Conservation (phyloP, 2,113 vertebrate genomes). For the Toxotes chatareus region DNA sequence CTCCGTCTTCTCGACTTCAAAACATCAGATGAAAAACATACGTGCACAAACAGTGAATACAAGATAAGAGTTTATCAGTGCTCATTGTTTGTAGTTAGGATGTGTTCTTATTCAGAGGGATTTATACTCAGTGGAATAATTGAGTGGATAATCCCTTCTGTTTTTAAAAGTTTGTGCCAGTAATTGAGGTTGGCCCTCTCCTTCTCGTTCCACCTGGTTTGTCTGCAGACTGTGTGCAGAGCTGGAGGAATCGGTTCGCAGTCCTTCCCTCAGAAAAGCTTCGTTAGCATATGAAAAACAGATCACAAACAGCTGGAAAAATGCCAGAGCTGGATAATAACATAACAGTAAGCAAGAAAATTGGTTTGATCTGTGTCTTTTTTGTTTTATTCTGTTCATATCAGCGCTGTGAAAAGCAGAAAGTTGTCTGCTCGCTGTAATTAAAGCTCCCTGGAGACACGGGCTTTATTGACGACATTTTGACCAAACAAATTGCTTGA, state of each 20-base stretch:
- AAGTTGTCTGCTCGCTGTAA: neutral
- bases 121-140: conserved; percentile 12
- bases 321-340: neutral
- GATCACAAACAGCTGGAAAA: neutral
- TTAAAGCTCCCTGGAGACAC: neutral
- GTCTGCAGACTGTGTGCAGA: neutral
- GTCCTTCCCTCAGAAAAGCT: neutral
- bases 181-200: neutral
- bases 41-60: neutral
- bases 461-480: neutral
- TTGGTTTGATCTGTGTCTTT: neutral
- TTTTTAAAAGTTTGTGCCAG: neutral
- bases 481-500: neutral
- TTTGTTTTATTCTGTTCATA: neutral
- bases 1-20: conserved; percentile 4
- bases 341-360: neutral
- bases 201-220: neutral
- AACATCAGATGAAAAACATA: conserved; percentile 34
- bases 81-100: neutral
- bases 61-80: neutral
- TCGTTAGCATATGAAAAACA: neutral
- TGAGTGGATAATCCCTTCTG: conserved; percentile 15
- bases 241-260: neutral
- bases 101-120: neutral
- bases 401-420: neutral